Evolutionary conservation across 2,113 vertebrate species (phyloP), one percentile per base, ranked within the genome.

Genomic region (Carassius carassius): DNA sequence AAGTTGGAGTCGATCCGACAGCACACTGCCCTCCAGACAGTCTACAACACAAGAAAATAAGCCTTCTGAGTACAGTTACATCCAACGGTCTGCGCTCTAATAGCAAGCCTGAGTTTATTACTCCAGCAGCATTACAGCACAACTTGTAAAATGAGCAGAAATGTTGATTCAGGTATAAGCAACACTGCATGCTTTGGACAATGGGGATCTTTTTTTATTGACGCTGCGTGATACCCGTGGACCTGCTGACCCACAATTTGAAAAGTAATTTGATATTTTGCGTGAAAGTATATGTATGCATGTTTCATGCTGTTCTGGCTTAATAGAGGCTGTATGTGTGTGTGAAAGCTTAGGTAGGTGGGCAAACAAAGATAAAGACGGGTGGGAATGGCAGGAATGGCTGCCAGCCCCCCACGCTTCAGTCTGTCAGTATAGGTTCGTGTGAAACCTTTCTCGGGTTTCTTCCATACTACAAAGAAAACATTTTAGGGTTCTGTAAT

Each of bases 391-490:
- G 67, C 32, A 70, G 67, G 32, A 63, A 62, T 25, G 7, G 29
- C 37, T 23, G 63, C 75, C 81, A 62, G 29, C 14, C 76, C 75
- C 69, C 63, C 73, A 44, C 13, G 25, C 49, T 25, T 76, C 67
- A 56, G 14, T 62, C 32, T 25, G 58, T 78, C 78, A 85, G 44
- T 44, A 84, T 87, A 82, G 88, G 87, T 91, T 91, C 82, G 73
- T 82, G 84, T 84, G 87, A 90, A 90, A 89, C 86, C 87, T 92
- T 93, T 92, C 93, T 93, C 88, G 78, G 89, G 90, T 93, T 94
- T 94, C 93, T 86, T 92, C 89, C 88, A 89, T 67, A 89, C 91
- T 89, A 91, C 91, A 94, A 95, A 94, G 93, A 95, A 95, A 95
- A 95, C 90, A 94, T 93, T 94, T 94, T 93, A 92, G 88, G 88